Base-by-base conservation (phyloP, 2,888 invertebrate species). In the Mythimna albipuncta region DNA sequence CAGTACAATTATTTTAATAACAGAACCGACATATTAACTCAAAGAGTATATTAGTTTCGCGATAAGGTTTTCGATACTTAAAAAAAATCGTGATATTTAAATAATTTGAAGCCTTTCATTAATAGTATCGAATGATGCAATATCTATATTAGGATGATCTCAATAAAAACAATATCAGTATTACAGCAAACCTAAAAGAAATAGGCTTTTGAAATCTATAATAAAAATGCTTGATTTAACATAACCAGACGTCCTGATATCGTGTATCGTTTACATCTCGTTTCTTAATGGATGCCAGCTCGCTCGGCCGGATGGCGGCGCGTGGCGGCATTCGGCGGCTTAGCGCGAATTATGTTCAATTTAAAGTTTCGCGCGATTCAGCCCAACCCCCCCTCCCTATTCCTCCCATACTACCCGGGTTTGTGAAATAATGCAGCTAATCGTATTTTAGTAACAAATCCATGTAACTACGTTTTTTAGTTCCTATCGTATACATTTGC, bases 341-440 rank as follows among this genome's bases (percentile, higher is more conserved):
- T 85, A 83, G 82, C 82, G 69, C 80, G 85, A 88, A 87, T 89
- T 88, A 89, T 81, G 82, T 84, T 83, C 85, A 88, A 86, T 88
- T 87, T 86, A 86, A 85, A 88, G 83, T 86, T 86, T 64, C 38
- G 68, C 62, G 64, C 77, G 69, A 79, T 73, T 72, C 80, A 67
- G 64, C 58, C 5, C 6, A 47, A 47, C 41, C 19, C 19, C 52
- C 41, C 41, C 41, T 19, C 5, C 61, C 54, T 21, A 66, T 55
- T n/a, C 72, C 61, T n/a, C 65, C 57, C 72, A 35, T 69, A 35
- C 57, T 32, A 2, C 59, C 16, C 9, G 16, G 52, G 26, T 62
- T 54, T 68, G 58, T 59, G 41, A 38, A 68, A 69, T 64, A 72
- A 63, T 32, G 58, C 61, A 68, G 59, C 44, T 69, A 66, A 75